Base-by-base conservation (phyloP, 1,140 invertebrate species). In the Acromyrmex echinatior region DNA sequence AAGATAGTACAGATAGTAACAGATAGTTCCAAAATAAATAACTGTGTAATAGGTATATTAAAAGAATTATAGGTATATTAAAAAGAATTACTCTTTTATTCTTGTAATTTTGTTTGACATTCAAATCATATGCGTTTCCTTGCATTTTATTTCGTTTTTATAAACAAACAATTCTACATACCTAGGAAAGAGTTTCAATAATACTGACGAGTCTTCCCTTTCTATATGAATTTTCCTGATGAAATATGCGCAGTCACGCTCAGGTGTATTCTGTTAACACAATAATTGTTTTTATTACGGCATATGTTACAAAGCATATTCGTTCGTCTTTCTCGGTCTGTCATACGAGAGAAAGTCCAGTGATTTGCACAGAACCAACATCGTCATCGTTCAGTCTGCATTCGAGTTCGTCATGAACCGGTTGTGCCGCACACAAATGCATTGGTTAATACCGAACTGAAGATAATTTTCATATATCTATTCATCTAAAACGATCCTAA, bases 401-500 rank as follows among this genome's bases (percentile, higher is more conserved):
- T 21, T 58, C 7, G 49, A 73, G 16, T 25, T 71, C 6, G 18
- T 53, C 25, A 12, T 73, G 6, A 73, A 73, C 70, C 70, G 49
- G 70, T 74, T 56, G 28, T 31, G 9, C 5, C 49, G 25, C 71
- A 74, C 18, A 74, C 65, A n/a, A 39, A 49, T 1, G 39, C 35
- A 49, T 45, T n/a, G n/a, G 35, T 45, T 68, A 21, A 68, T n/a
- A 18, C 16, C 2, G 51, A 49, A 49, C 0, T 16, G 1, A 28
- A 28, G 45, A 51, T 71, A 51, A 71, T 49, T 70, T 45, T 70
- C 35, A 71, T 28, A 18, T 71, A 49, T 25, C 18, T 66, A 35
- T 45, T 45, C 39, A 45, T 66, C 2, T 65, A 31, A 63, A 31
- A 28, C 60, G 10, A 63, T 63, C 0, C 62, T 14, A 31, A 31